Percentiles rank a stretch among this genome's conserved stretches.
Conservation (phyloP, 2,113 vertebrate genomes). For the Proteles cristata region DNA sequence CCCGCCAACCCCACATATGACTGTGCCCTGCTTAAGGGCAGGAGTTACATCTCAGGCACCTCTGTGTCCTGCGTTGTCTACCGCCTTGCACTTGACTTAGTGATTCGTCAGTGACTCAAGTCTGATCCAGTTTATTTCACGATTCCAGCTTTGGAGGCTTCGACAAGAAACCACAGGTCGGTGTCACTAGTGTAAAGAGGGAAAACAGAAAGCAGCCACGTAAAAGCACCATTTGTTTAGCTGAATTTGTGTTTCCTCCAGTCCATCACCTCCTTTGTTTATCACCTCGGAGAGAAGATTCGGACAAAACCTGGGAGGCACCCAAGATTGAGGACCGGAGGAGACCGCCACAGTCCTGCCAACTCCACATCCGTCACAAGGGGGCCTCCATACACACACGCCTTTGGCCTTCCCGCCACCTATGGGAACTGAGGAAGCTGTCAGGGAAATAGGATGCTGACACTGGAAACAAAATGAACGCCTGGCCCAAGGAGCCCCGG, state of each 20-base stretch:
- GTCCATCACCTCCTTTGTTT: background rate
- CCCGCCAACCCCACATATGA: too few species aligned
- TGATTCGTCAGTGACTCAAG: background rate
- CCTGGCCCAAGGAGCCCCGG: rapidly evolving
- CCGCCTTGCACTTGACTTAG: background rate
- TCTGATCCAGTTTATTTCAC: background rate
- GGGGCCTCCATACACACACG: rapidly evolving
- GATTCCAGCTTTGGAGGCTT: background rate
- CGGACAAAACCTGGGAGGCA: background rate
- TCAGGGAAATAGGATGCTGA: background rate
- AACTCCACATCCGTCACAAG: background rate
- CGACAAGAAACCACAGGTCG: background rate
- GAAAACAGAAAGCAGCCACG: background rate
- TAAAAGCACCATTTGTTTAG: background rate
- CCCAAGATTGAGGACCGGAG: rapidly evolving
- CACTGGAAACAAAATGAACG: background rate
- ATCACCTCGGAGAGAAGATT: background rate
- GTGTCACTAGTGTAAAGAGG: background rate
- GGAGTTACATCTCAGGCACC: rapidly evolving
- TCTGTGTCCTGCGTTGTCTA: background rate
- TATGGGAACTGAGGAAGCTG: background rate
- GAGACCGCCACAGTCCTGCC: rapidly evolving
- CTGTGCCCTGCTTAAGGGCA: background rate
- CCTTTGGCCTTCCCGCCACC: background rate
- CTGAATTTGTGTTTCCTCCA: background rate